Evolutionary conservation across 1,140 invertebrate species (phyloP).

Genomic region (Drosophila ogumai): DNA sequence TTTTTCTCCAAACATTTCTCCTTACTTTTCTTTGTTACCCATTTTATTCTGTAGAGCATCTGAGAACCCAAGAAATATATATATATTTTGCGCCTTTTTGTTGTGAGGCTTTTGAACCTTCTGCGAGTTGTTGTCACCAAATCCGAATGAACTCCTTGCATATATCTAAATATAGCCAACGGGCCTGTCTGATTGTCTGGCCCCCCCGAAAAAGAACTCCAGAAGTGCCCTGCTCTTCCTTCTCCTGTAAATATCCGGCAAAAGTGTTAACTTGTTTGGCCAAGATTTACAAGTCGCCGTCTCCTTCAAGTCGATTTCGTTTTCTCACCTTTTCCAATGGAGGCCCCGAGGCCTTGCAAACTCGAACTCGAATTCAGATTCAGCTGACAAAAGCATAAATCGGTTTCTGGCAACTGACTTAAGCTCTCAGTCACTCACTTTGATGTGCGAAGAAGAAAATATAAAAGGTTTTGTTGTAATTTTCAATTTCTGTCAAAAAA

Average conservation of each 20-base stretch:
- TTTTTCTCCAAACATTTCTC: neutral
- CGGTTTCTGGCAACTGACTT: slow-evolving; percentile 71
- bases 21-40: neutral
- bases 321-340: slow-evolving; percentile 26
- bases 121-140: slow-evolving; percentile 20
- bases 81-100: slow-evolving; percentile 38
- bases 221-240: neutral
- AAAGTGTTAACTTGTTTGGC: slow-evolving; percentile 76
- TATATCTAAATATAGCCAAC: slow-evolving; percentile 27
- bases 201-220: slow-evolving; percentile 17
- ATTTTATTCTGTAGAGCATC: slow-evolving; percentile 12
- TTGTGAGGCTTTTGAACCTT: slow-evolving; percentile 36
- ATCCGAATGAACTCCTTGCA: slow-evolving; percentile 19
- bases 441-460: slow-evolving; percentile 30
- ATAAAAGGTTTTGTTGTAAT: slow-evolving; percentile 60
- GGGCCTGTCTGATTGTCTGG: slow-evolving; percentile 67
- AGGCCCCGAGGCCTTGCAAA: slow-evolving; percentile 21
- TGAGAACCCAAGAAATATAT: slow-evolving; percentile 5
- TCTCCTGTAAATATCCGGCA: slow-evolving; percentile 14
- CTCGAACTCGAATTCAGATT: slow-evolving; percentile 12
- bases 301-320: neutral
- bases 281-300: slow-evolving; percentile 68
- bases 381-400: slow-evolving; percentile 77
- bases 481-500: slow-evolving; percentile 74
- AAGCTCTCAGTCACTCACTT: slow-evolving; percentile 52